Evolutionary conservation across 2,113 vertebrate species (phyloP).

Genomic region (Rallus limicola): DNA sequence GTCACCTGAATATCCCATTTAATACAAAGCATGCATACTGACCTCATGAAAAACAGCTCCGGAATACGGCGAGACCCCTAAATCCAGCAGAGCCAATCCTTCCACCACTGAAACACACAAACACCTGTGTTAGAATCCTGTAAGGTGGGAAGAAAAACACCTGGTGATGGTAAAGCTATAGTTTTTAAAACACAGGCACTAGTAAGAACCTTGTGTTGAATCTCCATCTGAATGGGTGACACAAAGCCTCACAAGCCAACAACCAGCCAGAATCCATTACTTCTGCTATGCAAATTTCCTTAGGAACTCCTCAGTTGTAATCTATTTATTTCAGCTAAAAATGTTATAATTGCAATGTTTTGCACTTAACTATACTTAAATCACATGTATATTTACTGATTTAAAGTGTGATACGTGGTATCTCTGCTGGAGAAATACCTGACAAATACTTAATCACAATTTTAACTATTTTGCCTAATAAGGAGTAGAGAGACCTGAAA

Average conservation of each 20-base stretch:
- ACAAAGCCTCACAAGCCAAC: background rate
- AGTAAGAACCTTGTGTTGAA: background rate
- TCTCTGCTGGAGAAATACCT: background rate
- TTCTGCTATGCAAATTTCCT: background rate
- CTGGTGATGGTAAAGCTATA: background rate
- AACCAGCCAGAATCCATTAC: background rate
- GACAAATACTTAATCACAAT: background rate
- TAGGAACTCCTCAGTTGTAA: background rate
- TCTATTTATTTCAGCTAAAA: background rate
- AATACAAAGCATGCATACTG: conserved; percentile 46
- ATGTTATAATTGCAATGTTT: background rate
- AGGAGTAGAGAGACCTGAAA: background rate
- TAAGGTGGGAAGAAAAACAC: background rate
- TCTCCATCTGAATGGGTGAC: background rate
- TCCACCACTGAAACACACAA: conserved; percentile 89
- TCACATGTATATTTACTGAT: background rate
- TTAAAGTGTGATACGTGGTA: background rate
- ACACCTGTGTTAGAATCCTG: background rate
- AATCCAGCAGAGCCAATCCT: conserved; percentile 92
- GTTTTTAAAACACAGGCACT: background rate
- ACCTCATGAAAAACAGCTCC: conserved; percentile 99
- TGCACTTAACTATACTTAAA: background rate
- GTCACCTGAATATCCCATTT: background rate
- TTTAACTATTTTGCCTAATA: background rate
- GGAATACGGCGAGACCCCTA: conserved; percentile 94